phyloP scores from a whole-genome alignment of 2,888 invertebrate genomes.

The Rhodophaea formosa region DNA sequence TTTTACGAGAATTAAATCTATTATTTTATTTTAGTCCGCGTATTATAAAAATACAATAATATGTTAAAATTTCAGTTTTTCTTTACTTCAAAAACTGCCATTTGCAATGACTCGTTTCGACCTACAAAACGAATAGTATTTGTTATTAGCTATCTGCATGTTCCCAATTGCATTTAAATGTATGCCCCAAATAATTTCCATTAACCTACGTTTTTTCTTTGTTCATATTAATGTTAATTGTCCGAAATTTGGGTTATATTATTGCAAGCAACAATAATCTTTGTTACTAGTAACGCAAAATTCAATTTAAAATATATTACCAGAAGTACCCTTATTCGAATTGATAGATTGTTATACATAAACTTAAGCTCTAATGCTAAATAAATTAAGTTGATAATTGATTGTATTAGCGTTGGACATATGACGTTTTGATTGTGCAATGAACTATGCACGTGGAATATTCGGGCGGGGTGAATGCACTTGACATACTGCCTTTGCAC shows the following conservation, averaged over 20 bases:
- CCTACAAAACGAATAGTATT: conserved; percentile 32
- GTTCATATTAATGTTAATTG: conserved; percentile 66
- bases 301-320: not conserved
- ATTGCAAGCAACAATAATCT: conserved; percentile 20
- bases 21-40: no score
- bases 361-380: conserved; percentile 7
- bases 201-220: conserved; percentile 57
- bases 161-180: conserved; percentile 65
- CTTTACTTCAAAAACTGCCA: no score
- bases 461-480: conserved; percentile 62
- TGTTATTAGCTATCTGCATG: conserved; percentile 45
- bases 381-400: conserved; percentile 27
- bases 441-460: conserved; percentile 54
- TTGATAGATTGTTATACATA: not conserved
- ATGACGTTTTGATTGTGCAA: conserved; percentile 25
- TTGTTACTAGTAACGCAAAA: not conserved
- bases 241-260: conserved; percentile 55
- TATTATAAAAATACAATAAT: no score
- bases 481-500: conserved; percentile 57
- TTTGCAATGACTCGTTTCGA: not conserved
- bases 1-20: no score
- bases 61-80: no score
- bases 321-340: not conserved
- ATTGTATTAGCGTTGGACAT: conserved; percentile 23
- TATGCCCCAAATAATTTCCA: conserved; percentile 61